phyloP scores from a whole-genome alignment of 2,888 invertebrate genomes.

The Agrochola lota region DNA sequence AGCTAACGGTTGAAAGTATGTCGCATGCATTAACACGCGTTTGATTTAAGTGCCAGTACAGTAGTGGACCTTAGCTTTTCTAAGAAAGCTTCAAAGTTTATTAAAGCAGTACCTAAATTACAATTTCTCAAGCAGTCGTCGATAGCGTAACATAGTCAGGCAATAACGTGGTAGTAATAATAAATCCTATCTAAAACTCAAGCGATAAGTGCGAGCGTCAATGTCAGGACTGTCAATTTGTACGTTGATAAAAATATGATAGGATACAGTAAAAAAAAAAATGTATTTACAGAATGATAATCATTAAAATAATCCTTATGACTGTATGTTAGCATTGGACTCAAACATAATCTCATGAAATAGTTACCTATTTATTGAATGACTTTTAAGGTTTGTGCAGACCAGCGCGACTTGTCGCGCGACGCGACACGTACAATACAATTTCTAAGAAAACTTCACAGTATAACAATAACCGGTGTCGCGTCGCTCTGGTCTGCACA shows the following conservation, averaged over 20 bases:
- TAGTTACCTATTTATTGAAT: not conserved
- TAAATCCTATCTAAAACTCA: not conserved
- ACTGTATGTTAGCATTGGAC: not conserved
- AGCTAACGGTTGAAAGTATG: conserved; percentile 48
- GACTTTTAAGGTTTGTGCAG: too few species aligned
- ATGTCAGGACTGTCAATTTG: not conserved
- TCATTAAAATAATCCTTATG: not conserved
- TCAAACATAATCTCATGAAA: not conserved
- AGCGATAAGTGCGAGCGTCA: too few species aligned
- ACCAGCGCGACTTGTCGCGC: too few species aligned
- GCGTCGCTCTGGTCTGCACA: too few species aligned
- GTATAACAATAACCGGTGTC: too few species aligned
- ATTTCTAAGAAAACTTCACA: too few species aligned
- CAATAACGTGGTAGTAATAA: not conserved
- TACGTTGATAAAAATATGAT: not conserved
- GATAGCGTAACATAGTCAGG: not conserved
- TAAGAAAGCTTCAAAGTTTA: conserved; percentile 20
- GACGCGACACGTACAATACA: too few species aligned
- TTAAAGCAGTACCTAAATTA: not conserved
- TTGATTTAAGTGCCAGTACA: conserved; percentile 18
- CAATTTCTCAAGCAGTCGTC: not conserved
- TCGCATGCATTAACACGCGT: conserved; percentile 19
- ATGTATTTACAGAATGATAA: not conserved
- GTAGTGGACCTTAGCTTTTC: conserved; percentile 5
- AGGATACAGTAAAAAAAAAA: not conserved